A percentile compares a stretch with the other conserved stretches of the same genome.
phyloP scores from a whole-genome alignment of 2,113 vertebrate genomes.

The Rhinolophus ferrumequinum region DNA sequence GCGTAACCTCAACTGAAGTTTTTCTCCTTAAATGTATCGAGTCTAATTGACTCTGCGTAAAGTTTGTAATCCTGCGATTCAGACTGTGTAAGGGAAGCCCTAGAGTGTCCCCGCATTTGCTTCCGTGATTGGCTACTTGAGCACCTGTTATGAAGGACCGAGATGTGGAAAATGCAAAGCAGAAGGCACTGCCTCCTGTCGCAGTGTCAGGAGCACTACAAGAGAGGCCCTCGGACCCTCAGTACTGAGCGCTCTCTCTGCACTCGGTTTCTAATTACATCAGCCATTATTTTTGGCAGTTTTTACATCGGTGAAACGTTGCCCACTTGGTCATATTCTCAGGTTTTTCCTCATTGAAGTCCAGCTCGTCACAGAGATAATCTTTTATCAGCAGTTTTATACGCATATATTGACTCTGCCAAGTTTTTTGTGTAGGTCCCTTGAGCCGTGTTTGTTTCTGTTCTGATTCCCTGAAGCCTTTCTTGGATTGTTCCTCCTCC shows the following conservation, averaged over 20 bases:
- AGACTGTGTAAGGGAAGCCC: background rate
- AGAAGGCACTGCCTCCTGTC: background rate
- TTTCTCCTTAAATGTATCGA: background rate
- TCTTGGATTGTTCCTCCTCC: slow-evolving; percentile 58
- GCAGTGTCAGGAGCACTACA: background rate
- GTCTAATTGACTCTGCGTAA: background rate
- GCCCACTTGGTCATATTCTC: background rate
- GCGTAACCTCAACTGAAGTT: background rate
- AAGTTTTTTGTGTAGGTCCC: slow-evolving; percentile 69
- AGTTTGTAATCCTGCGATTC: background rate
- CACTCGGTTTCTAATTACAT: background rate
- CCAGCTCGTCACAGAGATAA: background rate
- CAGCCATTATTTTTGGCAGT: background rate
- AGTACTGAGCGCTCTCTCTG: background rate
- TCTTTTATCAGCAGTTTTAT: slow-evolving; percentile 36
- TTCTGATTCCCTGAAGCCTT: slow-evolving; percentile 67
- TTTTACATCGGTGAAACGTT: background rate
- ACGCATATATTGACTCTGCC: slow-evolving; percentile 50
- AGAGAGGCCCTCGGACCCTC: background rate
- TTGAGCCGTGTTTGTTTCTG: slow-evolving; percentile 72
- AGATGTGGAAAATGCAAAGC: background rate
- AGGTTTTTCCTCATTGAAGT: background rate
- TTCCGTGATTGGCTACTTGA: background rate
- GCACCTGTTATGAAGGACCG: background rate
- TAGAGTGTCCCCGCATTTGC: fast-evolving